Percentiles rank a stretch among this genome's conserved stretches.
Evolutionary conservation across 2,888 invertebrate species (phyloP).

Genomic region (Melipona beecheii): DNA sequence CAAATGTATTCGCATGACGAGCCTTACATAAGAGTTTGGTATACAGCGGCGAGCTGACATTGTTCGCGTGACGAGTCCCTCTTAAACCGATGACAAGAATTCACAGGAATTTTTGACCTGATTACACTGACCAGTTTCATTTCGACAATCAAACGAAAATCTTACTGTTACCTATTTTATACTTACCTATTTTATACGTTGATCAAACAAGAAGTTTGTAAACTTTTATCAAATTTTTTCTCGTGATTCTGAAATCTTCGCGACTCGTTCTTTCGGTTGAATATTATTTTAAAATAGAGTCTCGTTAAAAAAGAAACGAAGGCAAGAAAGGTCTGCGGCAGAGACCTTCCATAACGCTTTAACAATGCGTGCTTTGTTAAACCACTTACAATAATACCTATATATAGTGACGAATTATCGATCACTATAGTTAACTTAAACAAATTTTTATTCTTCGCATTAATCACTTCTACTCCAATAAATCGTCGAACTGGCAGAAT

Average conservation of each 20-base stretch:
- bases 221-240: background rate
- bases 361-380: conserved; percentile 19
- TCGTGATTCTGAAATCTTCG: background rate
- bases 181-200: background rate
- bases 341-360: conserved; percentile 4
- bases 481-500: conserved; percentile 14
- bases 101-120: conserved; percentile 12
- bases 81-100: conserved; percentile 12
- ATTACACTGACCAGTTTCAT: background rate
- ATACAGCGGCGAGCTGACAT: background rate
- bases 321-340: background rate
- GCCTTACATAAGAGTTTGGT: conserved; percentile 39
- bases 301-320: background rate
- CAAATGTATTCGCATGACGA: conserved; percentile 55
- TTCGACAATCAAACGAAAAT: conserved; percentile 11
- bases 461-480: conserved; percentile 28
- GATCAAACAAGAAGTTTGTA: background rate
- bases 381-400: conserved; percentile 10
- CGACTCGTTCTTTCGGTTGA: background rate
- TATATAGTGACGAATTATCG: conserved; percentile 34
- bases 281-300: too few species aligned
- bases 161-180: background rate
- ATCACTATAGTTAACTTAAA: conserved; percentile 29
- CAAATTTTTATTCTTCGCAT: conserved; percentile 2
- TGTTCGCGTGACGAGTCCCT: conserved; percentile 23